Evolutionary conservation across 2,888 invertebrate genomes (phyloP).

Genomic region (Lydus trimaculatus): DNA sequence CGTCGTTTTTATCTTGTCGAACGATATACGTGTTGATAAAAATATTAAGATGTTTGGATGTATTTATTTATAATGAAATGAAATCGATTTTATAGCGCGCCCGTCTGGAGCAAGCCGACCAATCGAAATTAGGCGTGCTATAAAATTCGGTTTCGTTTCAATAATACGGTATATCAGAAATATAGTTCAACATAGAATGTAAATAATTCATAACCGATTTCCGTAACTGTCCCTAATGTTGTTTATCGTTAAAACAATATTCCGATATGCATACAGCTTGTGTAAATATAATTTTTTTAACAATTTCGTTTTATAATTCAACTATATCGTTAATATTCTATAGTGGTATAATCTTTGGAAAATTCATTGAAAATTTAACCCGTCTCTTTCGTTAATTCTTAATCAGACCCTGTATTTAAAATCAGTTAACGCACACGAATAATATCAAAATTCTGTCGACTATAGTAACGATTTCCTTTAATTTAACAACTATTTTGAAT

Average conservation of each 20-base stretch:
- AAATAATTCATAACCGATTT: slow-evolving; percentile 24
- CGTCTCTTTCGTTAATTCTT: neutral
- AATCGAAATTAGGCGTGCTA: neutral
- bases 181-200: neutral
- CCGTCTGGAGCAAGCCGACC: too few species aligned
- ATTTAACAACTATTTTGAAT: neutral
- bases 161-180: too few species aligned
- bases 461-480: neutral
- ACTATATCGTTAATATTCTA: neutral
- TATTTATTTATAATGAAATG: slow-evolving; percentile 16
- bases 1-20: slow-evolving; percentile 41
- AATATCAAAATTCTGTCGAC: neutral
- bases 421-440: neutral
- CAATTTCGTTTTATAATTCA: slow-evolving; percentile 13
- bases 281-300: slow-evolving; percentile 27
- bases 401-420: neutral
- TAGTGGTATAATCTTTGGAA: neutral
- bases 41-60: slow-evolving; percentile 40
- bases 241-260: slow-evolving; percentile 27
- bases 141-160: too few species aligned
- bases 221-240: slow-evolving; percentile 20
- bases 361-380: neutral
- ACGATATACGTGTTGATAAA: slow-evolving; percentile 45
- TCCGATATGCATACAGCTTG: slow-evolving; percentile 20
- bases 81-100: too few species aligned